Base-by-base conservation (phyloP, 2,113 vertebrate species). In the Semicossyphus pulcher region DNA sequence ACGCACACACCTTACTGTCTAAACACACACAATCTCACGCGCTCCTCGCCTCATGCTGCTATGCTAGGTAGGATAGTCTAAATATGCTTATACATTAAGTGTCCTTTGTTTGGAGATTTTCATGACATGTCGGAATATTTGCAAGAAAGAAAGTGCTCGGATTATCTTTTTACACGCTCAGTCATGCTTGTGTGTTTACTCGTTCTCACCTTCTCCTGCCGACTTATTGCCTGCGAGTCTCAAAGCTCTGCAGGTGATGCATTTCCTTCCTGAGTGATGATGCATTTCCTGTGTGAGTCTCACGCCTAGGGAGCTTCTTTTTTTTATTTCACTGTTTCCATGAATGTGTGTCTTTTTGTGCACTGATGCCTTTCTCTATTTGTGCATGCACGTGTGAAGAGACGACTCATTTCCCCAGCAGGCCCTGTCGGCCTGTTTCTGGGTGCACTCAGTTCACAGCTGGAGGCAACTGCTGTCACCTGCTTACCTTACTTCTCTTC, bases 361-460 rank as follows among this genome's bases (percentile, higher is more conserved):
- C 59, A 25, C 72, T 7, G 42, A 54, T 49, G 68, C 7, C 11
- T 58, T 21, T 72, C 21, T 79, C 36, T 72, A 61, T 48, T 31
- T 72, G 76, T 21, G 57, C 12, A 26, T 3, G 12, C 45, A 42
- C 39, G 36, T 23, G 28, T n/a, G 21, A 60, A 80, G 80, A 83
- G 86, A 85, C 83, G 86, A 88, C 86, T 88, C 83, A 89, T 92
- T 90, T 87, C 78, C 88, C 87, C 87, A 88, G 87, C 90, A 89
- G 88, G 88, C 62, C 63, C 85, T 87, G 91, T 92, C 90, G 90
- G 86, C 67, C 90, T 88, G 85, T 86, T 91, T 89, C 83, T 86
- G 83, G 81, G 85, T 72, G 49, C 83, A 72, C 88, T 88, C 70
- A 52, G 84, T 87, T 91, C 87, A 86, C 88, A 87, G 88, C 89